These are phyloP conservation scores for Hippocampus barbouri DNA, from an alignment of 2,113 vertebrate species.

Conservation along the genomic window DNA sequence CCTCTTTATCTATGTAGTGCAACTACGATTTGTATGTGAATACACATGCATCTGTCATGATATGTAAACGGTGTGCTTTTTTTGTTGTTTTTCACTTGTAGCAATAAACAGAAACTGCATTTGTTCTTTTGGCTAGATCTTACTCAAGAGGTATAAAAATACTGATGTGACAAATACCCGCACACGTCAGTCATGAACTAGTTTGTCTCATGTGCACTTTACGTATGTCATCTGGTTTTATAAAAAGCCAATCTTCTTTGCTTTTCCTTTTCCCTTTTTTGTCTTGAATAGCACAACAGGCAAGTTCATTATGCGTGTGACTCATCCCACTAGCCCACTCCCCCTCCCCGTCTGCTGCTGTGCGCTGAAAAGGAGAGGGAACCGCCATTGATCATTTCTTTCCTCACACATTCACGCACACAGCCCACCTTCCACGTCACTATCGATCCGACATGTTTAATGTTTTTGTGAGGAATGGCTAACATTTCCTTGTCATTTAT, in stretches of 20 bases:
- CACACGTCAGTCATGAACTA: constrained; percentile 41
- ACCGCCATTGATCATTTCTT: constrained; percentile 77
- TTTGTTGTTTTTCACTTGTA: not conserved
- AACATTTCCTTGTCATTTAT: constrained; percentile 56
- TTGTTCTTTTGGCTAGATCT: not conserved
- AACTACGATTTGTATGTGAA: constrained; percentile 16
- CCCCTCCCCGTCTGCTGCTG: constrained; percentile 75
- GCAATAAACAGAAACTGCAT: not conserved
- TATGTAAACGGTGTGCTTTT: not conserved
- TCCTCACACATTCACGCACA: constrained; percentile 72
- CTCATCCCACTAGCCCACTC: constrained; percentile 76
- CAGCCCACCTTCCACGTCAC: constrained; percentile 70
- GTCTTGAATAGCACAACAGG: constrained; percentile 76
- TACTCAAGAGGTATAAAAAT: constrained; percentile 24
- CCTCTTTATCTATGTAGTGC: constrained; percentile 8
- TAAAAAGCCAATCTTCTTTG: constrained; percentile 59
- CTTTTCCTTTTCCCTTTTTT: constrained; percentile 64
- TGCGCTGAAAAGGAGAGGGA: constrained; percentile 73
- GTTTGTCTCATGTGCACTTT: constrained; percentile 40
- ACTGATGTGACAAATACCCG: constrained; percentile 47
- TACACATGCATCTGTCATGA: constrained; percentile 12
- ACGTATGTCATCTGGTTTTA: constrained; percentile 43
- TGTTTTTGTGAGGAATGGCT: constrained; percentile 63
- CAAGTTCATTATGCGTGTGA: constrained; percentile 76
- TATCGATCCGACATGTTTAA: constrained; percentile 69